Percentiles rank a stretch among this genome's conserved stretches.
Conservation (phyloP, 2,797 vertebrate species). For the Podarcis siculus region DNA sequence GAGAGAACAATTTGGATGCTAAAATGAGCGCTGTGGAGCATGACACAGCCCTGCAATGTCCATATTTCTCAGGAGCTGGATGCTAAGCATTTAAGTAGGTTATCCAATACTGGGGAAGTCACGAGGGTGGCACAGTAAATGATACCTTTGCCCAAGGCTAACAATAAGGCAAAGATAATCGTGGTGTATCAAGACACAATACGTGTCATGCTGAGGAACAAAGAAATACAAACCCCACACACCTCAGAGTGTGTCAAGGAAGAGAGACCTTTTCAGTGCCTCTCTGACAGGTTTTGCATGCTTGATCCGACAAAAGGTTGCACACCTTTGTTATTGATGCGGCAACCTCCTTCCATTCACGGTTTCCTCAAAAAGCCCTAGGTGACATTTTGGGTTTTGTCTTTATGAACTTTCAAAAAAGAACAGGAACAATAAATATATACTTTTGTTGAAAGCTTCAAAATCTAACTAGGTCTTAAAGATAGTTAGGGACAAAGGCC, state of each 20-base stretch:
- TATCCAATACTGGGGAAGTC: conserved; percentile 65
- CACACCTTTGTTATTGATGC: conserved; percentile 52
- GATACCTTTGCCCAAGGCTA: conserved; percentile 63
- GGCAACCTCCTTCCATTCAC: conserved; percentile 32
- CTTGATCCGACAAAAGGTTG: conserved; percentile 55
- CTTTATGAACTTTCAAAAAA: conserved; percentile 13
- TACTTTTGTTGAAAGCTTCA: not conserved
- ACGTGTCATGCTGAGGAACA: conserved; percentile 66
- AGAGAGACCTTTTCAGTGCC: conserved; percentile 53
- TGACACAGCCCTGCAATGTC: conserved; percentile 42
- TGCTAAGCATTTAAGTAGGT: conserved; percentile 55
- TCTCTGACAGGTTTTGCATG: conserved; percentile 67
- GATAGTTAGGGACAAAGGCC: not conserved
- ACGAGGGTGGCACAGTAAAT: conserved; percentile 63
- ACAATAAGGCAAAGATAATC: conserved; percentile 64
- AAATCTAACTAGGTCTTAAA: not conserved
- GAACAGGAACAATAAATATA: not conserved
- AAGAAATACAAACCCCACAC: conserved; percentile 57
- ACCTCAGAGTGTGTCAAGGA: conserved; percentile 58
- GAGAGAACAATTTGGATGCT: conserved; percentile 27
- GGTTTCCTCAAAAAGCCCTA: conserved; percentile 42
- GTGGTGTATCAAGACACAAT: conserved; percentile 63
- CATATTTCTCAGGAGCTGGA: conserved; percentile 58
- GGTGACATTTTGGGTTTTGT: conserved; percentile 31
- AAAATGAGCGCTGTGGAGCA: conserved; percentile 37